A percentile compares a stretch with the other conserved stretches of the same genome.
phyloP scores from a whole-genome alignment of 2,113 vertebrate genomes.

The Lasiurus cinereus region DNA sequence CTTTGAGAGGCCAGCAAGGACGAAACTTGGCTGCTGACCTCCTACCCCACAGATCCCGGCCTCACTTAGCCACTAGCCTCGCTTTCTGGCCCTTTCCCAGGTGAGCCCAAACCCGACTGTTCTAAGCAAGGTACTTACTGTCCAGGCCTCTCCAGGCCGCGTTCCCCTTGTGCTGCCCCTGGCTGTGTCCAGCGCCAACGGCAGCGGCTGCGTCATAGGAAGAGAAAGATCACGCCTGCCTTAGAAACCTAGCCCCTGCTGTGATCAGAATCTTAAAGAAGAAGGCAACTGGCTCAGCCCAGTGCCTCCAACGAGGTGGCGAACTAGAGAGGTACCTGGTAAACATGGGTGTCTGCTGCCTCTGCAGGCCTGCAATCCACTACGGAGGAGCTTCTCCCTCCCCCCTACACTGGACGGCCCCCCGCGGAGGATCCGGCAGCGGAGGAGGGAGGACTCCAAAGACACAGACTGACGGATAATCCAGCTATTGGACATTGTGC shows the following conservation, averaged over 20 bases:
- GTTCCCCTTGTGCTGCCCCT: slow-evolving; percentile 32
- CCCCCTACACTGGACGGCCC: background rate
- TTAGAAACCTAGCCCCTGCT: slow-evolving; percentile 78
- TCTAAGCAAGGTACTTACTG: slow-evolving; percentile 71
- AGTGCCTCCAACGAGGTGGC: slow-evolving; percentile 37
- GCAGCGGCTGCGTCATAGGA: slow-evolving; percentile 63
- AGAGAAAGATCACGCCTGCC: slow-evolving; percentile 79
- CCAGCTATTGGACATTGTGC: background rate
- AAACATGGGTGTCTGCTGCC: slow-evolving; percentile 51
- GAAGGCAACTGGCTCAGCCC: slow-evolving; percentile 75
- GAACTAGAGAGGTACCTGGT: slow-evolving; percentile 58
- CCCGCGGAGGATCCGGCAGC: background rate
- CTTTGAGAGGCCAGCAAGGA: background rate
- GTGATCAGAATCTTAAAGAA: slow-evolving; percentile 84
- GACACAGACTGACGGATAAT: background rate
- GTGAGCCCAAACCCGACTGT: background rate
- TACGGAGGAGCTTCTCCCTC: background rate
- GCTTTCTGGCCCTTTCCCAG: slow-evolving; percentile 6
- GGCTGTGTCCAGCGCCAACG: slow-evolving; percentile 53
- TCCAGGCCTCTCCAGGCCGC: background rate
- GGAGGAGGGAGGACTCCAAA: background rate
- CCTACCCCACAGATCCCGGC: background rate
- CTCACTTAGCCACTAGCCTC: background rate
- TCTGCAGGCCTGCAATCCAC: background rate
- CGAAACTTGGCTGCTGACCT: background rate